Percentiles rank a stretch among this genome's conserved stretches.
These are phyloP conservation scores for Rhabdomys dilectus DNA, from an alignment of 2,113 vertebrate genomes.

Conservation along the genomic window DNA sequence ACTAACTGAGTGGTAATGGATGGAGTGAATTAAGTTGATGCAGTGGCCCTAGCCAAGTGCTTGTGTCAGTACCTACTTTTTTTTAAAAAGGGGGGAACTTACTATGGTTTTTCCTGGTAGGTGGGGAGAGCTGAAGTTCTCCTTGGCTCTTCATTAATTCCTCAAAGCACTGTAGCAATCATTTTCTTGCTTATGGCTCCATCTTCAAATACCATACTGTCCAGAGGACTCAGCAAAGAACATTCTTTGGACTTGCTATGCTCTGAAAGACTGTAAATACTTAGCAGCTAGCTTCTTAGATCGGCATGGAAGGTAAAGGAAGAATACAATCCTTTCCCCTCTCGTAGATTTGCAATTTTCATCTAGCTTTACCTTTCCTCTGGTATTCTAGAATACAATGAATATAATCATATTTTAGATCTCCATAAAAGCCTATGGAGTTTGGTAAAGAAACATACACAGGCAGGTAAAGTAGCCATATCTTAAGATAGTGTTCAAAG, in stretches of 20 bases:
- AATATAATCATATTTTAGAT: not conserved
- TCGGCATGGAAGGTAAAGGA: not conserved
- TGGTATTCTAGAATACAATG: not conserved
- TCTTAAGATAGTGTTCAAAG: constrained; percentile 50
- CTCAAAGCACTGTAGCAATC: not conserved
- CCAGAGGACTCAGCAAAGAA: not conserved
- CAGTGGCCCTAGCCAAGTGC: not conserved
- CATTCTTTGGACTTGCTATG: not conserved
- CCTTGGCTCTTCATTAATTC: not conserved
- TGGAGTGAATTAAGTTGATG: not conserved
- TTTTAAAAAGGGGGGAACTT: not conserved
- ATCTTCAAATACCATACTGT: not conserved
- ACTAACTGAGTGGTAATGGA: not conserved
- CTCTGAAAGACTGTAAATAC: not conserved
- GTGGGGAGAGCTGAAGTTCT: not conserved
- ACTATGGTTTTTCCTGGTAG: not conserved
- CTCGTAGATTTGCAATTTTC: not conserved
- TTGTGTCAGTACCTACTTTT: not conserved
- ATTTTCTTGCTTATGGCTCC: not conserved
- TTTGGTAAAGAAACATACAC: constrained; percentile 25
- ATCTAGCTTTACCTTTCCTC: not conserved
- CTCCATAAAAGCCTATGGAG: not conserved
- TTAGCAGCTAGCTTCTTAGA: not conserved
- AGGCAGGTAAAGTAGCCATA: not conserved
- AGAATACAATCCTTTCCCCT: not conserved